Base-by-base conservation (phyloP, 2,888 invertebrate species). In the Aporophyla lueneburgensis region DNA sequence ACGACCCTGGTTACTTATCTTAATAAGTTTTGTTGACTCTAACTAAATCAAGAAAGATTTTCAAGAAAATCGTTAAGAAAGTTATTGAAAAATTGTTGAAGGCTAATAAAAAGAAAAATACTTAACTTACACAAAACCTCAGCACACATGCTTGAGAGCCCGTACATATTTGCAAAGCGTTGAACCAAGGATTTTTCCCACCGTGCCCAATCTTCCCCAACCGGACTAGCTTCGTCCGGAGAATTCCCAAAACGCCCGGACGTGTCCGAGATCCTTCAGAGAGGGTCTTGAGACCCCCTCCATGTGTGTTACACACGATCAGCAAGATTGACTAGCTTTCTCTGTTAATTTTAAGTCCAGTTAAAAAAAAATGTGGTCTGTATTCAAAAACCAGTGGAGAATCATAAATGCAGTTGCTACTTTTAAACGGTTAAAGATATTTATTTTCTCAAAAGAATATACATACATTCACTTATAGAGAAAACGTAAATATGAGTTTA, bases 181-280 rank as follows among this genome's bases (percentile, higher is more conserved):
- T 76, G 74, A 77, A 80, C 80, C 85, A 71, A 83, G 80, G 86
- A 89, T 90, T 90, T 87, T 90, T 88, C 90, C 85, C 89, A 91
- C 88, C 86, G 87, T 88, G 81, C 89, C 78, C 91, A 93, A 92
- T 92, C 89, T 90, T 90, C 87, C 78, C 81, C 83, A 84, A 83
- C 87, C 88, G 87, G 91, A 91, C 91, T 91, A 89, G 92, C 92
- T 89, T 88, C 84, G 85, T 88, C 82, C 87, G 81, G 83, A 84
- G 93, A 92, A 94, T 94, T 94, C 93, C 93, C 92, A 85, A 90
- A 92, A 89, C 92, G 92, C 93, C 92, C 86, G 83, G 85, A 92
- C 92, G 91, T 91, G 91, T 90, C 91, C 89, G 83, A 89, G 88
- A 89, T 89, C 92, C 93, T 91, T 91, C 87, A 74, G 67, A 76